Conservation (phyloP, 2,797 vertebrate genomes). For the Chlorospingus flavigularis region DNA sequence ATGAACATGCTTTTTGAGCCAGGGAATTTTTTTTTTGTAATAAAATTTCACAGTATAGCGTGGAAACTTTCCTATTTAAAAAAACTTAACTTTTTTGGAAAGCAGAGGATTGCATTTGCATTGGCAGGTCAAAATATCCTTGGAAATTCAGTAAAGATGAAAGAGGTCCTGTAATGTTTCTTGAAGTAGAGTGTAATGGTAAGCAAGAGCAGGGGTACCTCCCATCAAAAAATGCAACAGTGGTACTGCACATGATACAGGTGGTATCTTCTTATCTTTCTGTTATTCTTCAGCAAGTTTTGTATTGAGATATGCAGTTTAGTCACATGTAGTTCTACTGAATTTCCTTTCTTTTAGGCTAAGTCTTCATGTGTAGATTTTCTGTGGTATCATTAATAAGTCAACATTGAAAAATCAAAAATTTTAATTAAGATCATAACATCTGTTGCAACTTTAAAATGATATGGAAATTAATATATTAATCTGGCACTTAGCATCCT, state of each 20-base stretch:
- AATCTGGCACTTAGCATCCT: not conserved
- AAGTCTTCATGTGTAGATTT: not conserved
- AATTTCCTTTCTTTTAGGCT: not conserved
- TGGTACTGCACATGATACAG: not conserved
- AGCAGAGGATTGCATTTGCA: not conserved
- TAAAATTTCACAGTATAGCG: not conserved
- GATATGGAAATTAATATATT: not conserved
- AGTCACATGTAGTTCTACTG: not conserved
- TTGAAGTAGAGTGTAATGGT: not conserved
- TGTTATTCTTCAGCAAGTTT: not conserved
- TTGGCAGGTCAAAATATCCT: not conserved
- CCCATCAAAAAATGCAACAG: not conserved
- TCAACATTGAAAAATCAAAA: not conserved
- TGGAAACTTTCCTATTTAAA: not conserved
- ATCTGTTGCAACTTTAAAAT: not conserved
- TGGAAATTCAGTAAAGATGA: not conserved
- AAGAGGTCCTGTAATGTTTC: not conserved
- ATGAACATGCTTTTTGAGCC: not conserved
- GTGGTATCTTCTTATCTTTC: not conserved
- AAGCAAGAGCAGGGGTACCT: not conserved
- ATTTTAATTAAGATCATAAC: not conserved
- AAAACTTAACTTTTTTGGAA: not conserved
- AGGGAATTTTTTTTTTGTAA: not conserved
- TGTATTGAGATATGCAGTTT: not conserved
- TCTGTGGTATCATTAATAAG: not conserved